Conservation (phyloP, 2,113 vertebrate species). For the Nettapus auritus region DNA sequence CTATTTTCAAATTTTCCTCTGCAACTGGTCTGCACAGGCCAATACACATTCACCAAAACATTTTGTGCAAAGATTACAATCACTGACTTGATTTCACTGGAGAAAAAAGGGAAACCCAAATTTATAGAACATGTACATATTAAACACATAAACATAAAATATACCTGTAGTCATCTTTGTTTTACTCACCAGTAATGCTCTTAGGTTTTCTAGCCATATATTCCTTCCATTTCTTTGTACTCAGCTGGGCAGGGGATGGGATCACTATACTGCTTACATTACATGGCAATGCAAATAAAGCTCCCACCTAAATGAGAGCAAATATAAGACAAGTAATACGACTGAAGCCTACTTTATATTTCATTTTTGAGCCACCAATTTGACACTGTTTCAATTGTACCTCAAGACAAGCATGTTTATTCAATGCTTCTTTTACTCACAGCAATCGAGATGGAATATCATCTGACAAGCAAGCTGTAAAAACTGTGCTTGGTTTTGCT, state of each 20-base stretch:
- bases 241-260: constrained; percentile 85
- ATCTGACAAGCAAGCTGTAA: background rate
- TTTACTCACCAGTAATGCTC: constrained; percentile 80
- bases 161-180: background rate
- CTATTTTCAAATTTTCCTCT: background rate
- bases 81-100: background rate
- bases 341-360: background rate
- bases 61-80: background rate
- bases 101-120: background rate
- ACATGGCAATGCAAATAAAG: constrained; percentile 89
- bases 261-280: constrained; percentile 79
- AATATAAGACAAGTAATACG: background rate
- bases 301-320: constrained; percentile 83
- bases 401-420: background rate
- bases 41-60: background rate
- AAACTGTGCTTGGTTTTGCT: background rate
- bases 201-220: constrained; percentile 86
- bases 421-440: background rate
- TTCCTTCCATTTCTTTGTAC: constrained; percentile 92
- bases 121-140: background rate
- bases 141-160: background rate
- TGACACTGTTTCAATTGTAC: background rate
- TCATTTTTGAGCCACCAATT: background rate
- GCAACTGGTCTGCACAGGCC: background rate
- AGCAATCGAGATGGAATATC: background rate